Conservation (phyloP, 2,113 vertebrate species). For the Mesocricetus auratus region DNA sequence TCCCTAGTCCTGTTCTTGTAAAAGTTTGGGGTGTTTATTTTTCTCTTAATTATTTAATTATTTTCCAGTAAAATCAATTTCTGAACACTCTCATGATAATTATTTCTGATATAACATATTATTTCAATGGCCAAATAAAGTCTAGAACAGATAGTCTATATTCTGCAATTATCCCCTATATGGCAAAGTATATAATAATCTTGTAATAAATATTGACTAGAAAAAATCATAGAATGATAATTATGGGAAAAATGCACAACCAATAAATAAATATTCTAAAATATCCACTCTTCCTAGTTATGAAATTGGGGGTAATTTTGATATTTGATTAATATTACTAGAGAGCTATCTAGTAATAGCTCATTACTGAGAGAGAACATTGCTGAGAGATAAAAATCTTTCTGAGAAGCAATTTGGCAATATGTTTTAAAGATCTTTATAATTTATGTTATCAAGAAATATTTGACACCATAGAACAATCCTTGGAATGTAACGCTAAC, state of each 20-base stretch:
- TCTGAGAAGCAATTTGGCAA: conserved; percentile 21
- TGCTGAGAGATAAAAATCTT: conserved; percentile 53
- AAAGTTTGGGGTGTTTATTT: conserved; percentile 22
- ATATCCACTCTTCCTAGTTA: not conserved
- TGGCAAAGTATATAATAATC: not conserved
- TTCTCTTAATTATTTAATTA: conserved; percentile 39
- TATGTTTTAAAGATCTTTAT: conserved; percentile 26
- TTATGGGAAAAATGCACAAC: not conserved
- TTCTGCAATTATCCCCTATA: not conserved
- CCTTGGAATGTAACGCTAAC: not conserved
- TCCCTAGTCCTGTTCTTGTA: not conserved
- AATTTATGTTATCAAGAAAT: conserved; percentile 31
- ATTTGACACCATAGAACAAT: not conserved
- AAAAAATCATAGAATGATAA: conserved; percentile 41
- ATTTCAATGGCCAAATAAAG: not conserved
- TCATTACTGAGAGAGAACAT: too few relatives aligned
- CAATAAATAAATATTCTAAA: not conserved
- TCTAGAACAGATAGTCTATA: not conserved
- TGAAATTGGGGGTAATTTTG: conserved; percentile 54
- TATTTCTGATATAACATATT: not conserved
- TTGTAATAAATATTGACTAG: not conserved
- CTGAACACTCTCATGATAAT: conserved; percentile 20
- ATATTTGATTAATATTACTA: conserved; percentile 48
- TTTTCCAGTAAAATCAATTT: conserved; percentile 25
- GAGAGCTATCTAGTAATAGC: conserved; percentile 15